These are phyloP conservation scores for Callosobruchus maculatus DNA, from an alignment of 2,888 invertebrate species.

Conservation along the genomic window DNA sequence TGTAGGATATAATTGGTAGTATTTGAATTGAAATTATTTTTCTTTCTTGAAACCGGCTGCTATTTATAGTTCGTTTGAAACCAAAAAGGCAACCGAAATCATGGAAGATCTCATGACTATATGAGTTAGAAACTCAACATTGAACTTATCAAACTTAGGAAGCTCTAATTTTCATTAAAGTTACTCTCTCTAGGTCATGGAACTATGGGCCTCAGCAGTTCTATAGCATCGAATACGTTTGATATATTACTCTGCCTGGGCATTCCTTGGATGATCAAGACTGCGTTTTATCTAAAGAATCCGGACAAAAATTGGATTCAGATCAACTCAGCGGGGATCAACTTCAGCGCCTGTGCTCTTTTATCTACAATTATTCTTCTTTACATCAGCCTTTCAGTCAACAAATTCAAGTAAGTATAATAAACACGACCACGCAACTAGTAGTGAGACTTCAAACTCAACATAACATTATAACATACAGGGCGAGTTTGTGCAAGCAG, in stretches of 20 bases:
- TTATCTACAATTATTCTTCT: slow-evolving; percentile 69
- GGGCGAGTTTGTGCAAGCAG: too few relatives aligned
- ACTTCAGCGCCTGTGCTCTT: slow-evolving; percentile 72
- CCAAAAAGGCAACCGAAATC: too few relatives aligned
- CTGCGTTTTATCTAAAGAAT: slow-evolving; percentile 57
- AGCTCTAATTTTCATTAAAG: too few relatives aligned
- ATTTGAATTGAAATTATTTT: too few relatives aligned
- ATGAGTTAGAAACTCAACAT: too few relatives aligned
- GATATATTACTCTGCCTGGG: slow-evolving; percentile 76
- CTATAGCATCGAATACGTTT: slow-evolving; percentile 79
- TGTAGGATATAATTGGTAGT: too few relatives aligned
- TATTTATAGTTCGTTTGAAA: too few relatives aligned
- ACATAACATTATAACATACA: too few relatives aligned
- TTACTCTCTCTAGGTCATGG: slow-evolving; percentile 73
- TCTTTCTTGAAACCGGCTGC: too few relatives aligned
- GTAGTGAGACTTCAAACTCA: too few relatives aligned
- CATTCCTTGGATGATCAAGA: slow-evolving; percentile 73
- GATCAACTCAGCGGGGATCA: slow-evolving; percentile 73
- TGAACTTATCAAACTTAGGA: too few relatives aligned
- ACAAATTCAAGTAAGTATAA: slow-evolving; percentile 56
- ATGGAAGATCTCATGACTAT: too few relatives aligned
- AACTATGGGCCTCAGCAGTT: slow-evolving; percentile 76
- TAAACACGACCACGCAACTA: neutral
- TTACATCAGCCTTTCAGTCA: slow-evolving; percentile 62
- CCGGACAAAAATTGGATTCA: slow-evolving; percentile 60